A percentile compares a stretch with the other conserved stretches of the same genome.
Conservation (phyloP, 1,140 invertebrate genomes). For the Apis dorsata region DNA sequence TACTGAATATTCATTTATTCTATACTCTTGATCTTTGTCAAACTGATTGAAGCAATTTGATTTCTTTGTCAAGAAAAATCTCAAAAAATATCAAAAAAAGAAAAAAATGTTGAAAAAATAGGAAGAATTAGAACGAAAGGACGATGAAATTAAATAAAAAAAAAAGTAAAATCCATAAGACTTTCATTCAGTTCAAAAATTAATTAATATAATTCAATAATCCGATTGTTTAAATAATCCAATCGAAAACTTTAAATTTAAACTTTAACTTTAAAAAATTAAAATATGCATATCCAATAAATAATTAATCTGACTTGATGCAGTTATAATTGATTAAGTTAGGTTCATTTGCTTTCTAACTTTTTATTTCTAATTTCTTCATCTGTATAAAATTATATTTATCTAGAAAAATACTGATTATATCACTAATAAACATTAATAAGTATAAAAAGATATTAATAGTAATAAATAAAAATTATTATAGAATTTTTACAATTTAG, state of each 20-base stretch:
- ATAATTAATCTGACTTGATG: background rate
- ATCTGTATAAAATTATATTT: too few species aligned
- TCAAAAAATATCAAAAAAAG: background rate
- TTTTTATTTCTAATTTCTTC: background rate
- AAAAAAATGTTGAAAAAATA: background rate
- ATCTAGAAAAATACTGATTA: too few species aligned
- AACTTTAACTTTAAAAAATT: too few species aligned
- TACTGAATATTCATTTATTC: background rate
- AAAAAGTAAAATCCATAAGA: background rate
- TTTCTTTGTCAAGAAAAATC: background rate
- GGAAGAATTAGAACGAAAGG: background rate
- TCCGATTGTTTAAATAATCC: background rate
- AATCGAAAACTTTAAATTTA: background rate
- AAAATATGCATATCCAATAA: background rate
- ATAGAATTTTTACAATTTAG: too few species aligned
- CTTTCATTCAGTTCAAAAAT: background rate
- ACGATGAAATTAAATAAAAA: too few species aligned
- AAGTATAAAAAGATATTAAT: too few species aligned
- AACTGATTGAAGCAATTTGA: background rate
- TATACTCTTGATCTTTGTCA: background rate
- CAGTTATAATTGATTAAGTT: background rate
- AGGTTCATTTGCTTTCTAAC: background rate
- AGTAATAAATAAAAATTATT: too few species aligned
- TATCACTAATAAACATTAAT: too few species aligned
- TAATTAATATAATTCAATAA: background rate